Evolutionary conservation across 2,797 vertebrate genomes (phyloP), one percentile per base, ranked within the genome.

Genomic region (Adelosebastes latens): DNA sequence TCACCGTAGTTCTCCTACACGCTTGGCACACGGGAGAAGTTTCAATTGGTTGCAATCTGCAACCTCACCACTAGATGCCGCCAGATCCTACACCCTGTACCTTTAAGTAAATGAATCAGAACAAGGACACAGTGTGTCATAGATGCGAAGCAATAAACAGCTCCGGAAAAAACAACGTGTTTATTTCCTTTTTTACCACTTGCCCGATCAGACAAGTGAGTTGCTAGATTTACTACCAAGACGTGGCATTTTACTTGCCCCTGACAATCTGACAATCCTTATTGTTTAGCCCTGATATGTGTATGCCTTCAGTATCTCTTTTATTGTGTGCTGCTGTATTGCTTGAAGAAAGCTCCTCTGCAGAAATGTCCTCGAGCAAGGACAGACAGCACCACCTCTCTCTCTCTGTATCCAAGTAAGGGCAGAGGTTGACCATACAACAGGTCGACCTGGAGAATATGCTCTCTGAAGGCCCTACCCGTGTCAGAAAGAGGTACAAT

Each of bases 351-450:
- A 71, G 70, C 83, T 27, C 61, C 63, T 77, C 49, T 66, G 72
- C 66, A 74, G 61, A 80, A 68, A 83, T 81, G 87, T 88, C 90
- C 82, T 87, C 7, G 13, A 87, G 76, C 90, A 93, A 93, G 78
- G 88, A 85, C 90, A 72, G 55, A 61, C 63, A 11, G 53, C 49
- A 27, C 29, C 81, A 11, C 49, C 64, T 58, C 68, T 34, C 56
- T 58, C 66, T 36, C 53, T 62, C 24, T 71, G 2, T 29, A 20
- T 52, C 73, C 72, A 64, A 59, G 66, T 16, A 53, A 80, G 77
- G 70, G 53, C 79, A 85, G 46, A 66, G 61, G 65, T 74, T 8
- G 70, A 84, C 78, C 36, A 88, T 88, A 75, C 72, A 87, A 60
- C 80, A 49, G 71, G 71, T 73, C 24, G 60, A 81, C 29, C 46